Percentiles rank a stretch among this genome's conserved stretches.
These are phyloP conservation scores for Eupithecia pulchellata DNA, from an alignment of 2,888 invertebrate species.

Conservation along the genomic window DNA sequence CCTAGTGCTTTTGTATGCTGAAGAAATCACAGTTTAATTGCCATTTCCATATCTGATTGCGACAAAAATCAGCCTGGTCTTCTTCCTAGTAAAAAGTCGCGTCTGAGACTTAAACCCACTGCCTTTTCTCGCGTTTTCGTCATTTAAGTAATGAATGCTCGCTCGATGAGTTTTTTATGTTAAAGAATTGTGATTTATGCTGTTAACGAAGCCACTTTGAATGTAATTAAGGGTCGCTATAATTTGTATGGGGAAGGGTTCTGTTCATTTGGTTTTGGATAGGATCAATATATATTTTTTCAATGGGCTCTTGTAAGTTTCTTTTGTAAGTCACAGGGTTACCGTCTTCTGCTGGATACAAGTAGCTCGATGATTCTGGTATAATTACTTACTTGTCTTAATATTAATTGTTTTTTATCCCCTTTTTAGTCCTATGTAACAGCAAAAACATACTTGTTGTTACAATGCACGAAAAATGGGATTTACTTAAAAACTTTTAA, in stretches of 20 bases:
- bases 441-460: too few relatives aligned
- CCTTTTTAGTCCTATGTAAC: too few relatives aligned
- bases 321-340: too few relatives aligned
- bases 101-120: slow-evolving; percentile 31
- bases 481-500: too few relatives aligned
- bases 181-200: slow-evolving; percentile 62
- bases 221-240: slow-evolving; percentile 62
- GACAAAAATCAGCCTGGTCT: neutral
- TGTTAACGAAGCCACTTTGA: slow-evolving; percentile 63
- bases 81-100: slow-evolving; percentile 16
- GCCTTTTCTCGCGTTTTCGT: slow-evolving; percentile 54
- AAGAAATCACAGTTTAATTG: neutral
- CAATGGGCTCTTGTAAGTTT: too few relatives aligned
- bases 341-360: too few relatives aligned
- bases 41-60: too few relatives aligned
- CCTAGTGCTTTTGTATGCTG: neutral
- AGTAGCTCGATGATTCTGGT: too few relatives aligned
- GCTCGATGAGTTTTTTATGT: slow-evolving; percentile 62
- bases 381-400: too few relatives aligned
- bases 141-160: slow-evolving; percentile 64
- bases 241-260: slow-evolving; percentile 17
- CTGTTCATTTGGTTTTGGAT: neutral
- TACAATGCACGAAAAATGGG: too few relatives aligned
- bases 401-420: too few relatives aligned
- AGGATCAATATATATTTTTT: too few relatives aligned